Evolutionary conservation across 2,888 invertebrate genomes (phyloP), one percentile per base, ranked within the genome.

Genomic region (Pinctada fucata): DNA sequence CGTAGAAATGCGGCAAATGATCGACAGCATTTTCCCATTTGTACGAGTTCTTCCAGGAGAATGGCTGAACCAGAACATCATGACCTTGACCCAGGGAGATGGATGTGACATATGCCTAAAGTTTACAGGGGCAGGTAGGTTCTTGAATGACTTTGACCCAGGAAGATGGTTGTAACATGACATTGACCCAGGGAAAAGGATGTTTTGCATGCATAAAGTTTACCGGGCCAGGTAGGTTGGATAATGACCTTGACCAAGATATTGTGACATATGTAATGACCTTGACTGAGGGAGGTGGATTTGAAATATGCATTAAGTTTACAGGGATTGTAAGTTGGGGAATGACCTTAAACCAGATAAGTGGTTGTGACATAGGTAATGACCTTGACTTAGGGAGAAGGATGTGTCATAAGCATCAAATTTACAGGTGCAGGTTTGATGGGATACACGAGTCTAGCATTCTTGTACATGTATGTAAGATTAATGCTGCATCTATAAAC

Each of bases 51-150:
- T 86, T 13, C 79, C 80, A 8, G 83, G 83, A 4, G 79, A 82
- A 6, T 75, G 70, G 10, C 66, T 87, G 8, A 67, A 79, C 8
- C 79, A 82, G 48, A 78, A 79, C n/a, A 65, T 87, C 4, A 84
- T 82, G 76, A 66, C 76, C 6, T 52, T 82, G 68, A 86, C 86
- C 5, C 83, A 83, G 66, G 87, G 85, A 51, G 76, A 75, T n/a
- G 87, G 87, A 4, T 84, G 84, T 47, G 84, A 87, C 77, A 79
- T 85, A 5, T 83, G 84, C 72, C 76, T 87, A n/a, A 78, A 84
- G 47, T 71, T 82, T 6, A 78, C 80, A 16, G 82, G 84, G 64
- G 82, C 83, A 76, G 86, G 87, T 85, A 80, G 70, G 16, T 6
- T 66, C 31, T 6, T 58, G 58, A 10, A 31, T 31, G 31, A 31